Conservation (phyloP, 2,797 vertebrate genomes). For the Platalea minor region DNA sequence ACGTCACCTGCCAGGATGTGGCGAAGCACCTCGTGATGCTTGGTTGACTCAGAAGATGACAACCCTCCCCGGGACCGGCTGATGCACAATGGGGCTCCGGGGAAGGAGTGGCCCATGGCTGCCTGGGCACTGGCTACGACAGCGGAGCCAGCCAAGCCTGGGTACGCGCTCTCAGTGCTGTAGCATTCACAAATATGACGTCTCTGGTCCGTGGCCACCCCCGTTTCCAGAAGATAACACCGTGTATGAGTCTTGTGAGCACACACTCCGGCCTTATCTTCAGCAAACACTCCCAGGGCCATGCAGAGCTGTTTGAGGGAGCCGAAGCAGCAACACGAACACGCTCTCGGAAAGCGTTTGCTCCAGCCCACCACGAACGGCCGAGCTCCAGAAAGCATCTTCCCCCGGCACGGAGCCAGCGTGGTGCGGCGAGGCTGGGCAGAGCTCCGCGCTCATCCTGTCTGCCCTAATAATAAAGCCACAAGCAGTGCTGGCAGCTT, state of each 20-base stretch:
- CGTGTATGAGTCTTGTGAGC: not conserved
- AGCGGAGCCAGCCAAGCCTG: not conserved
- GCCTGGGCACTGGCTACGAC: fast-evolving
- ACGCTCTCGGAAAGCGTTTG: fast-evolving
- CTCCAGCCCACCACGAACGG: fast-evolving
- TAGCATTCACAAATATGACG: not conserved
- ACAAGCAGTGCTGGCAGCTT: fast-evolving
- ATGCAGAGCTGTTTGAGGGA: not conserved
- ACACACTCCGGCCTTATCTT: not conserved
- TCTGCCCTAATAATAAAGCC: not conserved
- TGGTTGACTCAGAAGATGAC: slow-evolving; percentile 27
- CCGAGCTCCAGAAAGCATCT: not conserved
- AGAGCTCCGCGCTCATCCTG: not conserved
- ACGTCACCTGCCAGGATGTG: slow-evolving; percentile 25
- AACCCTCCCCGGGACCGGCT: fast-evolving
- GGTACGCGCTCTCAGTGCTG: fast-evolving
- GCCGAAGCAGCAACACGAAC: not conserved
- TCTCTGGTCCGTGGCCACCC: not conserved
- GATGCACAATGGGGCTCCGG: not conserved
- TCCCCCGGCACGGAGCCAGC: not conserved
- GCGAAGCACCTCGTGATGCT: not conserved
- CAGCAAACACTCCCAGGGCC: slow-evolving; percentile 2
- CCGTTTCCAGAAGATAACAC: not conserved
- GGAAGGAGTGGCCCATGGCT: not conserved
- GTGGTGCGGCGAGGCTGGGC: fast-evolving